phyloP scores from a whole-genome alignment of 2,113 vertebrate species.

The Dicaeum eximium region DNA sequence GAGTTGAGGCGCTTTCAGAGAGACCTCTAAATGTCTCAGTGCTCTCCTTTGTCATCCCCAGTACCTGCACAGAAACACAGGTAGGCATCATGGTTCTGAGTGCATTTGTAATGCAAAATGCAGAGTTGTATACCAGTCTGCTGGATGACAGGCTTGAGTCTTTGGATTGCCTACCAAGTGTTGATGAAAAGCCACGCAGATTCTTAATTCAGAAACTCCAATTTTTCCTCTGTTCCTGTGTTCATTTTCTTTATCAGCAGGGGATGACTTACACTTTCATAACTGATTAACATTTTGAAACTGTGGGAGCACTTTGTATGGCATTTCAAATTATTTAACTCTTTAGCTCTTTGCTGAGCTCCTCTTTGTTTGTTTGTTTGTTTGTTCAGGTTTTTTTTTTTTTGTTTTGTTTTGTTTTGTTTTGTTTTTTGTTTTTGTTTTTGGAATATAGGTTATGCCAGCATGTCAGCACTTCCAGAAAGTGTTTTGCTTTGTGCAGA shows the following conservation, averaged over 20 bases:
- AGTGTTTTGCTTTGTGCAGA: not conserved
- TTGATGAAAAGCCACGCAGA: slow-evolving; percentile 36
- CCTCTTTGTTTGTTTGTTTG: not conserved
- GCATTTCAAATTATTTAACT: slow-evolving; percentile 33
- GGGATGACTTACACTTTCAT: slow-evolving; percentile 57
- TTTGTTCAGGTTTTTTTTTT: not conserved
- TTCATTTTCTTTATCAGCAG: slow-evolving; percentile 64
- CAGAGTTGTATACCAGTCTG: not conserved
- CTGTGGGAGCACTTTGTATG: slow-evolving; percentile 18
- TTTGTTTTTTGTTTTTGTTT: not conserved
- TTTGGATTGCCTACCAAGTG: slow-evolving; percentile 42
- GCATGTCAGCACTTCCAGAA: not conserved
- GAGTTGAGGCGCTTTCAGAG: not conserved
- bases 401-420: not conserved
- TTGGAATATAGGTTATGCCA: not conserved
- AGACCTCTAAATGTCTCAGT: not conserved
- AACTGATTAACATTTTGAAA: slow-evolving; percentile 64
- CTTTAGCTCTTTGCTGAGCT: not conserved
- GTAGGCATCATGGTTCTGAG: not conserved
- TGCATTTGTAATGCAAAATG: not conserved
- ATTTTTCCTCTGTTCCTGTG: slow-evolving; percentile 47
- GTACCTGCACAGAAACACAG: not conserved
- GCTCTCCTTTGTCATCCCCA: not conserved
- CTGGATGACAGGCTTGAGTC: not conserved
- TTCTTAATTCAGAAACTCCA: slow-evolving; percentile 49